phyloP scores from a whole-genome alignment of 2,113 vertebrate genomes.

The Nansenia antarctica region DNA sequence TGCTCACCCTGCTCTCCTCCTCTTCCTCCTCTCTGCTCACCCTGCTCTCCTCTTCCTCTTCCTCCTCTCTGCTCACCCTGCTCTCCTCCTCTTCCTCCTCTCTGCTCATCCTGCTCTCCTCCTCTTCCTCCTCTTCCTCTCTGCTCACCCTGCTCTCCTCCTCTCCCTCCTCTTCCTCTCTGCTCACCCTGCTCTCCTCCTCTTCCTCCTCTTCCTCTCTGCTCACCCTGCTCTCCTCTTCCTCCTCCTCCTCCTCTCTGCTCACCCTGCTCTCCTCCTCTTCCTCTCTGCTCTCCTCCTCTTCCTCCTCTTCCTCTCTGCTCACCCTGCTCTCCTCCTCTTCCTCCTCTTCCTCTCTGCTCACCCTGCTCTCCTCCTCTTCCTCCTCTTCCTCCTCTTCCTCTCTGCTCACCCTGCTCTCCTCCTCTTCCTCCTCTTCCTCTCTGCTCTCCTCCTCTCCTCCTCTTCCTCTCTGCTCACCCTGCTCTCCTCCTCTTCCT shows the following conservation, averaged over 20 bases:
- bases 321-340: background rate
- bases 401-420: background rate
- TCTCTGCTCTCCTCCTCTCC: background rate
- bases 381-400: background rate
- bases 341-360: background rate
- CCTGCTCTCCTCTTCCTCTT: background rate
- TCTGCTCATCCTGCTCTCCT: too few relatives aligned
- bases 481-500: background rate
- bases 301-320: background rate
- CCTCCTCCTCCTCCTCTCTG: background rate
- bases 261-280: background rate
- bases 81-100: background rate
- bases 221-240: background rate
- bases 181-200: background rate
- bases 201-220: background rate
- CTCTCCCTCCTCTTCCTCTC: too few relatives aligned
- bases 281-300: background rate
- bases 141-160: too few relatives aligned
- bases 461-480: background rate
- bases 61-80: too few relatives aligned
- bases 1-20: background rate
- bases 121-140: too few relatives aligned
- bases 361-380: background rate
- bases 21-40: background rate
- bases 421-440: background rate